A percentile compares a stretch with the other conserved stretches of the same genome.
phyloP scores from a whole-genome alignment of 2,797 vertebrate genomes.

The Syngnathus rostellatus region DNA sequence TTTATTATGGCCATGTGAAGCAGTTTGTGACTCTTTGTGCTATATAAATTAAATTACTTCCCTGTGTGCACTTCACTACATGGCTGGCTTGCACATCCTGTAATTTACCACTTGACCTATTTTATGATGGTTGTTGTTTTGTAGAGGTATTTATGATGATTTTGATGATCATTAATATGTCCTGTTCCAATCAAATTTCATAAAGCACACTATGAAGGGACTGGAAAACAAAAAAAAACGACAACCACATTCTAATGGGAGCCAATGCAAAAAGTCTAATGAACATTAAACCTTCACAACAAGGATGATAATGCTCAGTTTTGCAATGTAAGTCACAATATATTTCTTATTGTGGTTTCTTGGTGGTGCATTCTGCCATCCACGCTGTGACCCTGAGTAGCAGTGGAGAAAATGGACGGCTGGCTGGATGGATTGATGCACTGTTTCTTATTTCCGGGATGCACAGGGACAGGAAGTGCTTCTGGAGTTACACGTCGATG shows the following conservation, averaged over 20 bases:
- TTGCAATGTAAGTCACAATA: neutral
- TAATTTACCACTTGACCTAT: neutral
- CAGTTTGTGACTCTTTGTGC: neutral
- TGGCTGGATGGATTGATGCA: neutral
- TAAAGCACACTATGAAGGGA: neutral
- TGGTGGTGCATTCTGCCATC: neutral
- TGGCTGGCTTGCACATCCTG: neutral
- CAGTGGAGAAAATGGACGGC: neutral
- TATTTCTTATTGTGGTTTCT: neutral
- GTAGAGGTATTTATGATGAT: too few species aligned
- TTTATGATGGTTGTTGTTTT: neutral
- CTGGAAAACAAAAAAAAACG: too few species aligned
- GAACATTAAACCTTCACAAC: neutral
- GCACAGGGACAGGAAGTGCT: conserved; percentile 2
- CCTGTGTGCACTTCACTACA: neutral
- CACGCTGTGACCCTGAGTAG: neutral
- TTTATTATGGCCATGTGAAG: neutral
- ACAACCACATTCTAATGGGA: neutral
- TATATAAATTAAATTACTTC: neutral
- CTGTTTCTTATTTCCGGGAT: neutral
- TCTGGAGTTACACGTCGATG: neutral
- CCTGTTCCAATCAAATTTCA: neutral
- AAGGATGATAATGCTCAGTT: neutral
- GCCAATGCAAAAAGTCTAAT: neutral
- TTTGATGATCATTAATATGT: neutral